Evolutionary conservation across 2,113 vertebrate genomes (phyloP), one percentile per base, ranked within the genome.

Genomic region (Pelodiscus sinensis): DNA sequence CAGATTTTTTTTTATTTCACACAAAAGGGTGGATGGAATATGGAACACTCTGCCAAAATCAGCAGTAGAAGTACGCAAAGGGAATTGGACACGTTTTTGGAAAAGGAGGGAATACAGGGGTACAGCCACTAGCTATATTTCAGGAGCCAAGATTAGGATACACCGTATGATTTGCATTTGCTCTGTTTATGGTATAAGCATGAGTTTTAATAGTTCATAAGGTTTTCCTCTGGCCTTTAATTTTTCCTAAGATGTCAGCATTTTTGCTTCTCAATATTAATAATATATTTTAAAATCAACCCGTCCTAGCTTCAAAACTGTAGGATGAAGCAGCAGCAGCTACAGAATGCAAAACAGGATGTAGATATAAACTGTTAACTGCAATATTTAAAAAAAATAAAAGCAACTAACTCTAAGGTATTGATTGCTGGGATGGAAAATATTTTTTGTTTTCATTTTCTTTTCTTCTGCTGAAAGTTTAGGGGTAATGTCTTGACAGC

Each of bases 41-140:
- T 87, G 84, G 87, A 90, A 27, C n/a, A 1, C 86, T 94, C 87
- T 97, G 96, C 97, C 96, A 97, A 96, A 96, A 92, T 96, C 96
- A 97, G 97, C 96, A 97, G 50, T 89, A 93, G 95, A 97, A 97
- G 97, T 92, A 96, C 92, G 81, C 89, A 91, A 65, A 84, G 90
- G 88, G 94, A 96, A 82, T 93, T 96, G 95, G 95, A 93, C 81
- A 82, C 82, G 75, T 87, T 95, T 97, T 93, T 96, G 97, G 97
- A 97, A 96, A 96, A 93, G 86, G 89, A 90, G 84, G 81, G 90
- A 96, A 6, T 82, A 85, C 81, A 92, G 79, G 92, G 94, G 92
- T 96, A 93, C 85, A 1, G 94, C 94, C 95, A 95, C 90, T 87
- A 94, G 94, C 93, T 95, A 68, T 91, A 58, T 87, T 95, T 58